phyloP scores from a whole-genome alignment of 1,140 invertebrate species.

The Diorhabda sublineata region DNA sequence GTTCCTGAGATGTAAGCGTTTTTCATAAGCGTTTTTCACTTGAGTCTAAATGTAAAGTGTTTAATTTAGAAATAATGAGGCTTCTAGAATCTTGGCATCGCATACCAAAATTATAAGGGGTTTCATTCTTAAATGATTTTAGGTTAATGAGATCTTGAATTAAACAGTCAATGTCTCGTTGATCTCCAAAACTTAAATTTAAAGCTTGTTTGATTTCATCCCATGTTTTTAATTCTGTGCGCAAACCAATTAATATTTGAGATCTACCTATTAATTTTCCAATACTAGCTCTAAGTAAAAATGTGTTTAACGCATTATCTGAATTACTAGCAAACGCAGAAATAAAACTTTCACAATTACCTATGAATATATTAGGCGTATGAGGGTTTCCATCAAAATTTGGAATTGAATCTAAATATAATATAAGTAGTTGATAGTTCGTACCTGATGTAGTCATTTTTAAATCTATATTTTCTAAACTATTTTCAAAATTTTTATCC shows the following conservation, averaged over 20 bases:
- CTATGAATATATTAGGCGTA: slow-evolving; percentile 25
- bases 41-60: slow-evolving; percentile 3
- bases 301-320: slow-evolving; percentile 18
- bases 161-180: slow-evolving; percentile 31
- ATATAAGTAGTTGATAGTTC: slow-evolving; percentile 23
- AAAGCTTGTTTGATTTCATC: slow-evolving; percentile 23
- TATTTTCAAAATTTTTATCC: no score
- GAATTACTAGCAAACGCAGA: slow-evolving; percentile 5
- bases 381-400: slow-evolving; percentile 26
- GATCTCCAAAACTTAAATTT: slow-evolving; percentile 26
- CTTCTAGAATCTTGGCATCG: slow-evolving; percentile 27
- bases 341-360: slow-evolving; percentile 20
- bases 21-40: slow-evolving; percentile 16
- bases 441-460: neutral
- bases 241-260: slow-evolving; percentile 22
- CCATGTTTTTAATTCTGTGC: slow-evolving; percentile 31
- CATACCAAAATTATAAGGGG: slow-evolving; percentile 25
- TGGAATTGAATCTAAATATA: slow-evolving; percentile 23
- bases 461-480: no score
- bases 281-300: slow-evolving; percentile 22
- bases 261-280: slow-evolving; percentile 28
- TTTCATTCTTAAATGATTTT: slow-evolving; percentile 27
- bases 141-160: slow-evolving; percentile 29
- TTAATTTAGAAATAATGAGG: slow-evolving; percentile 29
- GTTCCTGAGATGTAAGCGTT: slow-evolving; percentile 17